Percentiles rank a stretch among this genome's conserved stretches.
Evolutionary conservation across 2,113 vertebrate genomes (phyloP).

Genomic region (Bettongia penicillata): DNA sequence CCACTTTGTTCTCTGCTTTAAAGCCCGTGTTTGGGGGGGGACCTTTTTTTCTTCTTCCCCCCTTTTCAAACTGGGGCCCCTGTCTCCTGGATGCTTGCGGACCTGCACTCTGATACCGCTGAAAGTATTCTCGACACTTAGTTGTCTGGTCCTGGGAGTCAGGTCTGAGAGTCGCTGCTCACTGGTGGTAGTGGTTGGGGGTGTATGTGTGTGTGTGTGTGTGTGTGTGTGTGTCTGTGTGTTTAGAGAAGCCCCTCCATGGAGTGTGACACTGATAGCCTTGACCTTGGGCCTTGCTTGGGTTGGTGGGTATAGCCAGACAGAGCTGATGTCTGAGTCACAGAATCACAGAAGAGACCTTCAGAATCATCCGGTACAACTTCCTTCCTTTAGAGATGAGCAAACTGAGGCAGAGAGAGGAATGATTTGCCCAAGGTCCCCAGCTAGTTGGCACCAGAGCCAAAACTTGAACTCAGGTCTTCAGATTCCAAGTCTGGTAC

Average conservation of each 20-base stretch:
- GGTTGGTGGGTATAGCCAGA: background rate
- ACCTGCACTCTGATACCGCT: conserved; percentile 83
- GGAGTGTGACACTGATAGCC: background rate
- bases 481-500: background rate
- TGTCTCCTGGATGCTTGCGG: conserved; percentile 84
- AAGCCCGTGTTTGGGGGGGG: conserved; percentile 79
- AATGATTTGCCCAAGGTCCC: background rate
- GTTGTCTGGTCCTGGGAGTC: conserved; percentile 85
- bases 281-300: background rate
- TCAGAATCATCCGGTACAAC: background rate
- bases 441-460: background rate
- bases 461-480: background rate
- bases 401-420: background rate
- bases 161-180: conserved; percentile 78
- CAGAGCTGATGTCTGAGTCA: background rate
- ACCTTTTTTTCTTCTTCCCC: conserved; percentile 79
- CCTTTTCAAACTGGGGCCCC: conserved; percentile 61
- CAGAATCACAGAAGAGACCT: background rate
- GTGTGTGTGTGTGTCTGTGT: background rate
- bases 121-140: conserved; percentile 82
- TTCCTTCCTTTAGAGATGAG: background rate
- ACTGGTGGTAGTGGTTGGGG: conserved; percentile 57
- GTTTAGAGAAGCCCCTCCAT: background rate
- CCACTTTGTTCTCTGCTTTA: conserved; percentile 86
- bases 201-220: background rate